These are phyloP conservation scores for Apaloderma vittatum DNA, from an alignment of 2,113 vertebrate species.

Conservation along the genomic window DNA sequence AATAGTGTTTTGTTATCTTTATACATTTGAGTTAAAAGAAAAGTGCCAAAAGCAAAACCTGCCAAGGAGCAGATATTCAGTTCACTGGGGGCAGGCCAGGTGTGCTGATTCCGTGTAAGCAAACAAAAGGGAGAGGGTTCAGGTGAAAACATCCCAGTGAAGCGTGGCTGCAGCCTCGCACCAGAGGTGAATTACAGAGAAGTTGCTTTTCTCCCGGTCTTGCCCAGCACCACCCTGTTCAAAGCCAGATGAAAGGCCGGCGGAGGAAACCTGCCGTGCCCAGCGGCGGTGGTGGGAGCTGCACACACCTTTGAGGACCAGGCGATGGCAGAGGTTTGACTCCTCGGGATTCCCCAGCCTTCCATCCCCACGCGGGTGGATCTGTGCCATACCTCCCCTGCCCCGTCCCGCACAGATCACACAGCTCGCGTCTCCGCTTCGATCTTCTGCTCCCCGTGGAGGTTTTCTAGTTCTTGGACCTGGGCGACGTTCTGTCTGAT, in stretches of 20 bases:
- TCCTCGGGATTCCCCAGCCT: neutral
- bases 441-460: conserved; percentile 93
- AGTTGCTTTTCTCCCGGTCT: neutral
- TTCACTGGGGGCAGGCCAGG: neutral
- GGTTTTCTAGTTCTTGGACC: conserved; percentile 80
- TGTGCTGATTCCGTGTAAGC: neutral
- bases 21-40: neutral
- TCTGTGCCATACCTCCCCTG: neutral
- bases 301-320: neutral
- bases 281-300: neutral
- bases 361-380: neutral
- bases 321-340: accelerated
- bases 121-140: neutral
- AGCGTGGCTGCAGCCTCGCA: neutral
- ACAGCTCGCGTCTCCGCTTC: conserved; percentile 93
- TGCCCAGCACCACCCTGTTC: neutral
- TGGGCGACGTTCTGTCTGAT: conserved; percentile 89
- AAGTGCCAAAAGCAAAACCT: conserved; percentile 54
- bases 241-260: neutral
- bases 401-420: conserved; percentile 59
- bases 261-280: neutral
- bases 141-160: neutral
- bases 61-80: neutral
- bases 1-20: neutral
- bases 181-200: neutral